Base-by-base conservation (phyloP, 2,888 invertebrate genomes). In the Cephalotes varians region DNA sequence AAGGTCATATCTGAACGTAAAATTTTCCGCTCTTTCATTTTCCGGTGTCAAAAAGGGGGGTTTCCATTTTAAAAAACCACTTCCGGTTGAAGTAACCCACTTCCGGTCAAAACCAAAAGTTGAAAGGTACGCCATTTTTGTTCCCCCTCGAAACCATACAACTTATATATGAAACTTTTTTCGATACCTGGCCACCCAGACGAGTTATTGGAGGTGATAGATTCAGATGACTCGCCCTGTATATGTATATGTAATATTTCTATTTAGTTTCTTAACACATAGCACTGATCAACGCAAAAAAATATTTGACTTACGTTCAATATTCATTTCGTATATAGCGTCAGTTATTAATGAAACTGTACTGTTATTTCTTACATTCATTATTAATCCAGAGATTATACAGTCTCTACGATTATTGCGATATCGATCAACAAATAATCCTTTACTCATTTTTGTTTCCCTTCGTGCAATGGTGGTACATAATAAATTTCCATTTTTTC, bases 381-480 rank as follows among this genome's bases (percentile, higher is more conserved):
- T 51, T 21, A 2, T 10, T 51, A 58, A 58, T 58, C 58, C 58
- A 58, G 58, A 58, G 15, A 1, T 58, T 7, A 58, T 58, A 58
- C 58, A 58, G 2, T 58, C 31, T 58, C 31, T 58, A 15, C 58
- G 31, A 58, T 58, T 58, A 31, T 58, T 58, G 18, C 31, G 58
- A 58, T 58, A 58, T 58, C 58, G 58, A 58, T 58, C 58, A 7
- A 58, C 58, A 58, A 58, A 58, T 58, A 31, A 18, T 0, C 58
- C 58, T 58, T 58, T 58, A 31, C 51, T 54, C 21, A 58, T 58
- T 12, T 31, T 58, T 58, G 6, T 7, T 58, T 12, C 7, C 31
- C 58, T 58, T 58, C 58, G 18, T 31, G 18, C 4, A 58, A 58
- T 1, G 58, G 31, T 58, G 58, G 58, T 12, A 58, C 58, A 58